These are phyloP conservation scores for Cryptus viduatorius DNA, from an alignment of 2,888 invertebrate genomes.

Conservation along the genomic window DNA sequence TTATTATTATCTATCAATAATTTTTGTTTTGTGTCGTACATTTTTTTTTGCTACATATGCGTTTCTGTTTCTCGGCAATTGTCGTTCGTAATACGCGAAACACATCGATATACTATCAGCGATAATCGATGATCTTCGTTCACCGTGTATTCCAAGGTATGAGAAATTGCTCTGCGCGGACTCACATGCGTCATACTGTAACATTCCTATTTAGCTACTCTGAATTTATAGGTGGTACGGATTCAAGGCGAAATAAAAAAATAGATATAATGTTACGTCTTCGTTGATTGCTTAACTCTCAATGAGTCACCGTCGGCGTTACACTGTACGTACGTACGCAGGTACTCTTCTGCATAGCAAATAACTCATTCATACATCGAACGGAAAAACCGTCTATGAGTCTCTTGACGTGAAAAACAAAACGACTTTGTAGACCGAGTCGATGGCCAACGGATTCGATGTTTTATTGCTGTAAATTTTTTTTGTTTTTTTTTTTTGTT, in stretches of 20 bases:
- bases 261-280: conserved; percentile 21
- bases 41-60: no score
- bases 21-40: no score
- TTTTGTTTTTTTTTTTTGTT: no score
- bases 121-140: not conserved
- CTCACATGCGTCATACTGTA: conserved; percentile 39
- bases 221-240: conserved; percentile 38
- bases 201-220: conserved; percentile 31
- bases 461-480: no score
- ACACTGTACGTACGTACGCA: not conserved
- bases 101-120: not conserved
- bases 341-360: conserved; percentile 1
- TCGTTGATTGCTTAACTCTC: not conserved
- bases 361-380: not conserved
- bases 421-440: not conserved
- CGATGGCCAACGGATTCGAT: not conserved
- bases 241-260: conserved; percentile 25
- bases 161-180: conserved; percentile 9
- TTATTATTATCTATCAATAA: no score
- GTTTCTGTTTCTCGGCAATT: no score
- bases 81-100: not conserved
- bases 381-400: not conserved
- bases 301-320: conserved; percentile 24
- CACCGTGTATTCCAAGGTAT: not conserved
- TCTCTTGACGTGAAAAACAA: not conserved